phyloP scores from a whole-genome alignment of 2,888 invertebrate genomes.

The Latrodectus hesperus region DNA sequence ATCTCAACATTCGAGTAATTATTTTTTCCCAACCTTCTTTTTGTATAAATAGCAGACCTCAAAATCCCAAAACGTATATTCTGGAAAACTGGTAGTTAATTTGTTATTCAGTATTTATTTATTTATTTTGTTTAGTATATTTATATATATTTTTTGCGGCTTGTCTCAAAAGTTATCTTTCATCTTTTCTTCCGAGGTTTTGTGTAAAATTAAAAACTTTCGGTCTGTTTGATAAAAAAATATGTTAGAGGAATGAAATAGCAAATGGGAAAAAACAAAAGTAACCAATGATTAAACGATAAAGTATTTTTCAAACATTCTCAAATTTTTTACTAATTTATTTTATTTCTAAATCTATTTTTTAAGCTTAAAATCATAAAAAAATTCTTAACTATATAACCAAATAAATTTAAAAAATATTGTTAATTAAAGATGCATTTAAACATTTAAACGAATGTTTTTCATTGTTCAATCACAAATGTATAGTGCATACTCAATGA shows the following conservation, averaged over 20 bases:
- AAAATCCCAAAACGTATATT: not conserved
- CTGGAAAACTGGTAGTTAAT: not conserved
- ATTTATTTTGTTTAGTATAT: too few species aligned
- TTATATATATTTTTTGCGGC: not conserved
- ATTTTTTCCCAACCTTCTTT: not conserved
- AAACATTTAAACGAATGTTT: too few species aligned
- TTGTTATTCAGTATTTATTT: not conserved
- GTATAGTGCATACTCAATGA: too few species aligned
- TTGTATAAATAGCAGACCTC: not conserved
- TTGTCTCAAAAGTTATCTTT: not conserved
- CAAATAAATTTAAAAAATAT: too few species aligned
- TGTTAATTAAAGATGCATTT: too few species aligned
- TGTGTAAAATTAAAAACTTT: not conserved
- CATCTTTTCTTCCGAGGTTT: not conserved
- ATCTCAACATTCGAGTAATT: constrained; percentile 1
- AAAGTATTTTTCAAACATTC: not conserved
- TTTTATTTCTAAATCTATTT: too few species aligned
- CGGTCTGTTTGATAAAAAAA: not conserved
- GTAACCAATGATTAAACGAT: not conserved
- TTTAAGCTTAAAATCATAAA: too few species aligned
- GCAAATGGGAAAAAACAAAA: not conserved
- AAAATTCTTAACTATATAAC: too few species aligned
- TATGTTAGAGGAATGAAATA: not conserved
- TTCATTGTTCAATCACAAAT: too few species aligned
- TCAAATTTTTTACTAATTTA: too few species aligned